These are phyloP conservation scores for Takifugu rubripes DNA, from an alignment of 2,797 vertebrate species.

Conservation along the genomic window DNA sequence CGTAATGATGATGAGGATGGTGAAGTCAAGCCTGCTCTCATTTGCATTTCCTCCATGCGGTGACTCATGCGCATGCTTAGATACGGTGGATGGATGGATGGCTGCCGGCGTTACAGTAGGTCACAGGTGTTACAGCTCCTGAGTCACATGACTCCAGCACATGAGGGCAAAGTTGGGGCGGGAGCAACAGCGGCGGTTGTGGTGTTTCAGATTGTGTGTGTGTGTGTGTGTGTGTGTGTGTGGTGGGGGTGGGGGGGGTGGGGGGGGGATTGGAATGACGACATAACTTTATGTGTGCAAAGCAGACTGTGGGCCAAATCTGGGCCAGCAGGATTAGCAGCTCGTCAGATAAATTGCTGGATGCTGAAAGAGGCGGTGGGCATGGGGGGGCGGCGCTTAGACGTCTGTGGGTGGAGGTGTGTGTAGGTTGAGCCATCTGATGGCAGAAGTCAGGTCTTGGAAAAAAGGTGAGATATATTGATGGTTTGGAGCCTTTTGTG, in stretches of 20 bases:
- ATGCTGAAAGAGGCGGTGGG: conserved; percentile 8
- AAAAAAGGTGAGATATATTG: conserved; percentile 13
- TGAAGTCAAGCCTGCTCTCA: conserved; percentile 23
- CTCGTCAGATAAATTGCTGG: conserved; percentile 66
- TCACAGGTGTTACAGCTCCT: conserved; percentile 50
- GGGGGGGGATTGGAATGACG: conserved; percentile 36
- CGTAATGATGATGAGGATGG: conserved; percentile 19
- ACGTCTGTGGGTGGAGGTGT: conserved; percentile 31
- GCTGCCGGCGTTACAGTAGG: conserved; percentile 41
- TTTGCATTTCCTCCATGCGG: conserved; percentile 32
- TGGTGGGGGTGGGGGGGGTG: conserved; percentile 4
- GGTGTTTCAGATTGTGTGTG: not conserved
- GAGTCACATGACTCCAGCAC: conserved; percentile 46
- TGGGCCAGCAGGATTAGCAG: conserved; percentile 76
- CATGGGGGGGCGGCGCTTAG: conserved; percentile 18
- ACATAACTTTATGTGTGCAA: conserved; percentile 59
- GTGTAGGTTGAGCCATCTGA: conserved; percentile 40
- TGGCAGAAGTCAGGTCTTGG: conserved; percentile 41
- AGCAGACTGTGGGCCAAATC: conserved; percentile 67
- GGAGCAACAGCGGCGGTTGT: not conserved
- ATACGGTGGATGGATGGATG: conserved; percentile 6
- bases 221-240: conserved; percentile 9
- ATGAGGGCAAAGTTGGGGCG: conserved; percentile 12
- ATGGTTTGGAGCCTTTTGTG: not conserved
- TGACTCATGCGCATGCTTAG: conserved; percentile 41